A percentile compares a stretch with the other conserved stretches of the same genome.
Conservation (phyloP, 35 echinoderm and acorn worm species). For the Patiria miniata region DNA sequence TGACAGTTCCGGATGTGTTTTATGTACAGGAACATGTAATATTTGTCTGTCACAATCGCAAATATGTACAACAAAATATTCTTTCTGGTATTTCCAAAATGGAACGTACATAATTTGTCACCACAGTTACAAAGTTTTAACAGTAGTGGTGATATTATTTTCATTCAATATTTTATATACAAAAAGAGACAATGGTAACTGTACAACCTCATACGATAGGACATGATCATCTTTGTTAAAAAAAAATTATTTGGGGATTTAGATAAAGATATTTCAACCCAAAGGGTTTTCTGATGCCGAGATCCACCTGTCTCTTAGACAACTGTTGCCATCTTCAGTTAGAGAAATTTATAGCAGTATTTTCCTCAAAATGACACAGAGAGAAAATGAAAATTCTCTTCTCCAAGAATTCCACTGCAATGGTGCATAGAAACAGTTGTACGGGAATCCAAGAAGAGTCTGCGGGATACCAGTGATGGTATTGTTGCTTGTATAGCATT, state of each 20-base stretch:
- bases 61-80: slow-evolving; percentile 5
- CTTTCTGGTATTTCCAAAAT: neutral
- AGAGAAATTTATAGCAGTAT: no score
- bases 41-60: neutral
- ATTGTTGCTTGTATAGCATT: neutral
- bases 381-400: no score
- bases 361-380: no score
- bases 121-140: neutral
- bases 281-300: no score
- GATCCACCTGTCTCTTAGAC: no score
- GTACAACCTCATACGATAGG: neutral
- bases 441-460: no score
- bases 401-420: no score
- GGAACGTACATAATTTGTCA: neutral
- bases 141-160: neutral
- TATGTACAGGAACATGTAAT: slow-evolving; percentile 5
- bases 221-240: no score
- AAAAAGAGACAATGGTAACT: neutral
- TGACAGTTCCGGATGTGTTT: slow-evolving; percentile 14
- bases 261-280: no score
- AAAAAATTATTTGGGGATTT: no score
- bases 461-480: neutral
- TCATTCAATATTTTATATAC: slow-evolving; percentile 4
- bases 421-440: no score
- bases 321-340: no score